Percentiles rank a stretch among this genome's conserved stretches.
phyloP scores from a whole-genome alignment of 1,140 invertebrate species.

The Drosophila nebulosa region DNA sequence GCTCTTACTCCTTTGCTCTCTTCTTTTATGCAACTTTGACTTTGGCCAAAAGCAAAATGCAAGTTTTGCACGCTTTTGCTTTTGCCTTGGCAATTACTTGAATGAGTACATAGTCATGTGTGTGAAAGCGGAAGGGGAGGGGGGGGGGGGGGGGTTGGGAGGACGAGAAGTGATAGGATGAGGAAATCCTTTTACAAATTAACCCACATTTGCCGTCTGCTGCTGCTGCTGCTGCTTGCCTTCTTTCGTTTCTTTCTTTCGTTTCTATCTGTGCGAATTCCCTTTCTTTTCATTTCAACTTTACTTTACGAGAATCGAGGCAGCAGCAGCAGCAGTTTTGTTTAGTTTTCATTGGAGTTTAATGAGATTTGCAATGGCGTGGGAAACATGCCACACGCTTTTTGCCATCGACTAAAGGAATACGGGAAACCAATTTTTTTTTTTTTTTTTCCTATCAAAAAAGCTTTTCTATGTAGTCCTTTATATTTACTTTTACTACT shows the following conservation, averaged over 20 bases:
- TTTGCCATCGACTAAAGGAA: background rate
- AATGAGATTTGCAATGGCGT: constrained; percentile 9
- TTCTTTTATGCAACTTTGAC: constrained; percentile 35
- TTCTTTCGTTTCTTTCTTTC: constrained; percentile 25
- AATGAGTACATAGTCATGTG: constrained; percentile 18
- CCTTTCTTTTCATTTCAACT: constrained; percentile 25
- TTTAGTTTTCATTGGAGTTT: constrained; percentile 45
- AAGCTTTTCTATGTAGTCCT: constrained; percentile 49
- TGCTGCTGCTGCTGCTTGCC: no score
- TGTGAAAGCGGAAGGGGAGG: background rate
- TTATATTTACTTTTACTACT: constrained; percentile 22
- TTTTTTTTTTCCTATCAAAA: constrained; percentile 16
- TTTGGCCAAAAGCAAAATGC: constrained; percentile 38
- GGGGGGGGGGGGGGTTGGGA: no score
- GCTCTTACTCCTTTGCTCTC: background rate
- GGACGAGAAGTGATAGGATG: no score
- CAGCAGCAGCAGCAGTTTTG: constrained; percentile 38
- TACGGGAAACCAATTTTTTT: background rate
- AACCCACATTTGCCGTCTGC: constrained; percentile 63
- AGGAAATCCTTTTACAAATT: constrained; percentile 66
- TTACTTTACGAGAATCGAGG: constrained; percentile 13
- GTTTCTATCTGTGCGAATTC: constrained; percentile 24
- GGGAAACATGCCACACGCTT: background rate
- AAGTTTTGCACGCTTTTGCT: constrained; percentile 56
- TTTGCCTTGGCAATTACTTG: constrained; percentile 43